These are phyloP conservation scores for Pelecanus crispus DNA, from an alignment of 2,113 vertebrate genomes.

Conservation along the genomic window DNA sequence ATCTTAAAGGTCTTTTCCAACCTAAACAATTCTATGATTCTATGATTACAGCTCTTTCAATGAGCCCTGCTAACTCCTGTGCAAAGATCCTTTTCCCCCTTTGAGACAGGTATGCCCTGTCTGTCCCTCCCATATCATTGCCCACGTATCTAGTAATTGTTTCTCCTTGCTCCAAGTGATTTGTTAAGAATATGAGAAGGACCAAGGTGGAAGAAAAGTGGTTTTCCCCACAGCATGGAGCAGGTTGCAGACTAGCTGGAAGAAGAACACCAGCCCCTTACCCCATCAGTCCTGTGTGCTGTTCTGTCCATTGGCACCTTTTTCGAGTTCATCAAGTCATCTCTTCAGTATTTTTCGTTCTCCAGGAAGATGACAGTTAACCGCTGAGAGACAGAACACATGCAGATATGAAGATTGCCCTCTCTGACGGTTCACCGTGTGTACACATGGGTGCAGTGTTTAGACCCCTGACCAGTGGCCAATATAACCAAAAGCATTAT, in stretches of 20 bases:
- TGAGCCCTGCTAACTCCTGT: too few species aligned
- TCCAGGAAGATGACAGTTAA: not conserved
- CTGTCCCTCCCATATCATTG: not conserved
- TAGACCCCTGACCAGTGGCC: not conserved
- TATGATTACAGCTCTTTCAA: too few species aligned
- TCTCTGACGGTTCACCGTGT: not conserved
- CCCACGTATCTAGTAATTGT: too few species aligned
- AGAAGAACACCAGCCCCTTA: not conserved
- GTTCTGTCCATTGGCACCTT: not conserved
- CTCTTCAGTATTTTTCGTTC: not conserved
- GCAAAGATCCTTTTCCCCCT: too few species aligned
- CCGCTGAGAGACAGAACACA: not conserved
- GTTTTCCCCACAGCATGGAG: not conserved
- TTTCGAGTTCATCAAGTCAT: not conserved
- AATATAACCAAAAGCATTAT: rapidly evolving
- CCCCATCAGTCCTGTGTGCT: not conserved
- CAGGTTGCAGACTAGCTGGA: not conserved
- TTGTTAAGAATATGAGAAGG: not conserved
- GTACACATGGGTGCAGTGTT: not conserved
- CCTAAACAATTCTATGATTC: too few species aligned
- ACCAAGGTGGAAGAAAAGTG: not conserved
- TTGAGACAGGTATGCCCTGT: too few species aligned
- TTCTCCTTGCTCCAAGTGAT: not conserved
- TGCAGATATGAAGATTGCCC: not conserved
- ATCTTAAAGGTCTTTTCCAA: too few species aligned